A percentile compares a stretch with the other conserved stretches of the same genome.
These are phyloP conservation scores for Carduelis carduelis DNA, from an alignment of 2,797 vertebrate species.

Conservation along the genomic window DNA sequence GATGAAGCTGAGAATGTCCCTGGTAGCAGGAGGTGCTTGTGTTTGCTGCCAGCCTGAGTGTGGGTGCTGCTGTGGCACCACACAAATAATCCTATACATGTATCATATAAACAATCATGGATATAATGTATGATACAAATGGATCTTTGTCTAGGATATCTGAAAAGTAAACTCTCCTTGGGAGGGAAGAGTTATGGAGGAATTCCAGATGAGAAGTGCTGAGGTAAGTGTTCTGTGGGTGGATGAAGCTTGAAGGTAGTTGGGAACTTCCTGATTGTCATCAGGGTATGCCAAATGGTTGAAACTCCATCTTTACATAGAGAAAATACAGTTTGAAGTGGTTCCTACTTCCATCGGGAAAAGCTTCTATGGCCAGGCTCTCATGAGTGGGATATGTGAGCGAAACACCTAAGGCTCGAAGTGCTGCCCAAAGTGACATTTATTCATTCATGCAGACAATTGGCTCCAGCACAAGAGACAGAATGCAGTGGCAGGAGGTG, in stretches of 20 bases:
- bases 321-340: background rate
- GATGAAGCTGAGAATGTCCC: background rate
- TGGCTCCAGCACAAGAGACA: background rate
- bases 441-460: background rate
- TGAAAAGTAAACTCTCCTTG: background rate
- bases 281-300: accelerated
- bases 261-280: background rate
- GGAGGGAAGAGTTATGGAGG: background rate
- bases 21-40: background rate
- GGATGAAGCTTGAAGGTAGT: background rate
- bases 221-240: background rate
- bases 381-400: background rate
- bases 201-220: background rate
- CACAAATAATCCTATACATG: background rate
- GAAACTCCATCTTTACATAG: background rate
- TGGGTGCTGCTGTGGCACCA: background rate
- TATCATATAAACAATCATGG: background rate
- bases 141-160: background rate
- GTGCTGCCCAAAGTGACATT: background rate
- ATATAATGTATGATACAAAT: background rate
- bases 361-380: background rate
- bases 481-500: background rate
- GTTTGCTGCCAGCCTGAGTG: background rate
- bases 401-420: background rate
- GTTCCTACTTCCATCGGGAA: background rate